A percentile compares a stretch with the other conserved stretches of the same genome.
phyloP scores from a whole-genome alignment of 2,888 invertebrate species.

The Drosophila anomalata region DNA sequence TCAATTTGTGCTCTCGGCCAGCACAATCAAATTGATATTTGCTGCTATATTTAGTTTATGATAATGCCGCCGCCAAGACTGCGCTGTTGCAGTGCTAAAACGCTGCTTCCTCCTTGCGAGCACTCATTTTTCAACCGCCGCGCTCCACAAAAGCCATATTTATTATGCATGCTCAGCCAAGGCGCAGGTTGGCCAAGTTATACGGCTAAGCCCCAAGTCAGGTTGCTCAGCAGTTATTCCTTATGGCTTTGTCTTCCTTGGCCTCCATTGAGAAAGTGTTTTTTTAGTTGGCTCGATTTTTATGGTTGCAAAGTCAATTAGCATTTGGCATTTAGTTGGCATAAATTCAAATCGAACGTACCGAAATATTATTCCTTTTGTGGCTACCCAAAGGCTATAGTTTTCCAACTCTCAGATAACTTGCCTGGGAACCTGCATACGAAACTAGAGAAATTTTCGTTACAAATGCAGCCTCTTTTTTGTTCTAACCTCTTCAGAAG shows the following conservation, averaged over 20 bases:
- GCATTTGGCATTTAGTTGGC: constrained; percentile 59
- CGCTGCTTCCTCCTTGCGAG: constrained; percentile 60
- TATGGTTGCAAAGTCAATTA: constrained; percentile 62
- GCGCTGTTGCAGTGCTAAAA: constrained; percentile 52
- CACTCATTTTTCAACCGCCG: constrained; percentile 43
- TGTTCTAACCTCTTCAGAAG: constrained; percentile 30
- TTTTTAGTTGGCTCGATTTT: constrained; percentile 43
- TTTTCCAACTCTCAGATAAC: background rate
- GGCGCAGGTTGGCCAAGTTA: constrained; percentile 6
- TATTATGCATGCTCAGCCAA: constrained; percentile 54
- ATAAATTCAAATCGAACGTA: constrained; percentile 47
- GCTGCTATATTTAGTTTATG: constrained; percentile 80
- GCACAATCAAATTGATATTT: constrained; percentile 79
- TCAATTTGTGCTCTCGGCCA: constrained; percentile 59
- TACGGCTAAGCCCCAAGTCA: constrained; percentile 17
- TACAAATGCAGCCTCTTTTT: constrained; percentile 11
- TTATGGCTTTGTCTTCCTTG: constrained; percentile 17
- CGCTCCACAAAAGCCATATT: constrained; percentile 54
- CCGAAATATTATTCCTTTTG: constrained; percentile 42
- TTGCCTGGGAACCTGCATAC: constrained; percentile 47
- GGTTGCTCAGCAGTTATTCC: constrained; percentile 8
- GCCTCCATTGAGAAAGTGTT: constrained; percentile 47
- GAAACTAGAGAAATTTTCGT: constrained; percentile 43
- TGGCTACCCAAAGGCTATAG: constrained; percentile 6
- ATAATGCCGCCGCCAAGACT: constrained; percentile 65